Base-by-base conservation (phyloP, 2,797 vertebrate species). In the Bradypodion pumilum region DNA sequence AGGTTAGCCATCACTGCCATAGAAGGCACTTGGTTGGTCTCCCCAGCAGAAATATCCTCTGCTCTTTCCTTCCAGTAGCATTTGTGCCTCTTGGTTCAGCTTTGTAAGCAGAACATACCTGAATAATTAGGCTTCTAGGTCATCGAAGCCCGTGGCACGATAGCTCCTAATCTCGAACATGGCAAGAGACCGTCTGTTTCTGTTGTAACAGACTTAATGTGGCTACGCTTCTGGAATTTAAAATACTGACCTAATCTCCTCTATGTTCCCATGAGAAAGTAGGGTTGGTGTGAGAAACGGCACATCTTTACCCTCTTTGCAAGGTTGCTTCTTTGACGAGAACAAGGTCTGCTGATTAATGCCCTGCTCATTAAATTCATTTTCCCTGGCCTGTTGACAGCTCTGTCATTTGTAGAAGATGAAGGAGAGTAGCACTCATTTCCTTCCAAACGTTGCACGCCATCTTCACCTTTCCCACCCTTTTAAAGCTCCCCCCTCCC, bases 211-310 rank as follows among this genome's bases (percentile, higher is more conserved):
- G 46, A 52, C 23, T 79, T 35, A 25, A 7, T 29, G 1, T 37
- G 2, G 49, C 32, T 37, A 16, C 21, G 13, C 21, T 32, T 75
- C 32, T 69, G 80, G 35, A 23, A 44, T 25, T 46, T 44, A 56
- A 62, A 73, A 40, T 5, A 4, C 4, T 21, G 9, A 15, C 35
- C 52, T 75, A 35, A 82, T 40, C 27, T 72, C 42, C 5, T 6
- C 56, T 77, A 12, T 27, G 15, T 92, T 94, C 91, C 91, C 91
- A 81, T 89, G 92, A 91, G 93, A 92, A 92, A 83, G 29, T 0
- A 16, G 74, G 42, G 0, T 12, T 8, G 46, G 1, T 5, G 0
- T 62, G 68, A 66, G 46, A 0, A 1, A 0, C 0, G 62, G 35
- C 73, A 74, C 66, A 16, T 79, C 60, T 0, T 27, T 40, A 1